Percentiles rank a stretch among this genome's conserved stretches.
Evolutionary conservation across 2,888 invertebrate species (phyloP).

Genomic region (Hybos culiciformis): DNA sequence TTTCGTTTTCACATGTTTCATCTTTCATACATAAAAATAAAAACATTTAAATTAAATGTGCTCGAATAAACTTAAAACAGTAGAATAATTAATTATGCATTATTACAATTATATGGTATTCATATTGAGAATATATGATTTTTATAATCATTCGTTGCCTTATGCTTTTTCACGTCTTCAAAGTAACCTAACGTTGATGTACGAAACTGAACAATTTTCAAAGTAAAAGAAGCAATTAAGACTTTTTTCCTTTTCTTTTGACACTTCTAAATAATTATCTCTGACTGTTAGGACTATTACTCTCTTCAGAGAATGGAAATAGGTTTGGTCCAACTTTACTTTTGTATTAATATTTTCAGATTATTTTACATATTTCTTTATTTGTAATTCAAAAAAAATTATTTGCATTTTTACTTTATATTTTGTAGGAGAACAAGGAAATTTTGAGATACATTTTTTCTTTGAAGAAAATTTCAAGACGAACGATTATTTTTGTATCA

Average conservation of each 20-base stretch:
- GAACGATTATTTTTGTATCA: neutral
- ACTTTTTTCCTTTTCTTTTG: too few species aligned
- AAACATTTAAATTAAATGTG: neutral
- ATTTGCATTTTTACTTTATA: neutral
- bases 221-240: too few species aligned
- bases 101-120: neutral
- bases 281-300: too few species aligned
- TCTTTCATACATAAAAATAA: neutral
- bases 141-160: too few species aligned
- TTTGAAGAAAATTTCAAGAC: neutral
- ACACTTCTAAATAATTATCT: too few species aligned
- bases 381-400: neutral
- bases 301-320: too few species aligned
- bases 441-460: neutral
- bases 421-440: neutral
- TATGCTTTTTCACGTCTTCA: too few species aligned
- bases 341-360: neutral
- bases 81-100: neutral
- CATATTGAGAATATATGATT: too few species aligned
- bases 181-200: too few species aligned
- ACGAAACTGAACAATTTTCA: too few species aligned
- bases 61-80: neutral
- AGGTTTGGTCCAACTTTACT: neutral
- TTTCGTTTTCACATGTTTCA: neutral
- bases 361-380: neutral